Conservation (phyloP, 2,888 invertebrate species). For the Oscheius sp. region DNA sequence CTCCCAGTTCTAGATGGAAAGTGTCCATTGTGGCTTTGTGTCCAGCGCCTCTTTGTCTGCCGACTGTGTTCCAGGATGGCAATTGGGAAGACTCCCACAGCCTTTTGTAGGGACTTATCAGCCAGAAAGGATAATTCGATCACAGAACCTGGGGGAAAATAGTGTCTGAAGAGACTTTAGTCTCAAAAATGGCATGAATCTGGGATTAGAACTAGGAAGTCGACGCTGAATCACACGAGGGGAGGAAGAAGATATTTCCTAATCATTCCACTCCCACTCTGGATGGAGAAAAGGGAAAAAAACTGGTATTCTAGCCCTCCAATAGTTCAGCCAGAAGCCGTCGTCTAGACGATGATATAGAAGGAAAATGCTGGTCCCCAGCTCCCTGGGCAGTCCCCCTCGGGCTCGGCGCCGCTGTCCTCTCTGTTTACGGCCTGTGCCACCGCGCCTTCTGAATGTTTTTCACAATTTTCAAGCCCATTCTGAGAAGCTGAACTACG, state of each 20-base stretch:
- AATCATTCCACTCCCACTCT: no score
- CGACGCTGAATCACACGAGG: no score
- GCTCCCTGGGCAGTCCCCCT: neutral
- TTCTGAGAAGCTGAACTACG: conserved; percentile 1
- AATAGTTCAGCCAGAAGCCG: neutral
- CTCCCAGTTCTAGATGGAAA: neutral
- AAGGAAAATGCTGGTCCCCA: neutral
- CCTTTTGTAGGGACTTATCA: no score
- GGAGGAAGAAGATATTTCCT: no score
- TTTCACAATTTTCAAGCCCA: neutral
- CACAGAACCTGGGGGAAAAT: no score
- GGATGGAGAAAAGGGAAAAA: no score
- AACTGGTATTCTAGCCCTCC: no score
- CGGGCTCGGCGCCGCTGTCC: neutral
- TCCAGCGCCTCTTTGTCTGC: neutral
- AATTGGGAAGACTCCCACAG: neutral
- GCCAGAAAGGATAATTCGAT: no score
- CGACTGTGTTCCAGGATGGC: no score
- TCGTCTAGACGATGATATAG: neutral
- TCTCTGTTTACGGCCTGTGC: neutral
- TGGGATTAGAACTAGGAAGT: no score
- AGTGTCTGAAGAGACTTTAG: no score
- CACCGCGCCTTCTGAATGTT: conserved; percentile 12
- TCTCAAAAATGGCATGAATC: no score
- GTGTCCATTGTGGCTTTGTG: neutral